These are phyloP conservation scores for Chlorocebus sabaeus DNA, from an alignment of 2,113 vertebrate genomes.

Conservation along the genomic window DNA sequence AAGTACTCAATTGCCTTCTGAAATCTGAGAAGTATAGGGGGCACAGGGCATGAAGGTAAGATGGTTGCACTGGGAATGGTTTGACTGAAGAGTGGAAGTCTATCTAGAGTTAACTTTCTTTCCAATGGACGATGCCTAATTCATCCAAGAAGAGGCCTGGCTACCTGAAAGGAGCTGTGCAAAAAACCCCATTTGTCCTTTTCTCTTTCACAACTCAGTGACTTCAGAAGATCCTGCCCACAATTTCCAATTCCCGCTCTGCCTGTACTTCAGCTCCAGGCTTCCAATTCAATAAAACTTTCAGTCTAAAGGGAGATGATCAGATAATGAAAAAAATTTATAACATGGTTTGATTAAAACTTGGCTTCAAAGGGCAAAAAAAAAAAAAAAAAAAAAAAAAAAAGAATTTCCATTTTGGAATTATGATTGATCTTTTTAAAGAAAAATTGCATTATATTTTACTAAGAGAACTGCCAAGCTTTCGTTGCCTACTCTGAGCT, in stretches of 20 bases:
- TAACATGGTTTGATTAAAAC: not conserved
- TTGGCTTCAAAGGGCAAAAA: not conserved
- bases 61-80: not conserved
- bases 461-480: not conserved
- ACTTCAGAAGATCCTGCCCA: not conserved
- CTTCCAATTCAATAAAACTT: not conserved
- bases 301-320: not conserved
- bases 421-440: not conserved
- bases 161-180: not conserved
- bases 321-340: not conserved
- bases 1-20: not conserved
- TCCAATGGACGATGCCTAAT: not conserved
- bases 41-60: not conserved
- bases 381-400: not conserved
- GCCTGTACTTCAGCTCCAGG: not conserved
- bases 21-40: not conserved
- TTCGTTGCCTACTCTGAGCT: not conserved
- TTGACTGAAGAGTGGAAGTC: not conserved
- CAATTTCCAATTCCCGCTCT: not conserved
- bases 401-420: slow-evolving; percentile 23
- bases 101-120: not conserved
- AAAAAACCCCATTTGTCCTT: not conserved
- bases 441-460: not conserved
- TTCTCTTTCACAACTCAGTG: not conserved
- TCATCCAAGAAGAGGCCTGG: not conserved